Percentiles rank a stretch among this genome's conserved stretches.
These are phyloP conservation scores for Nycteola revayana DNA, from an alignment of 2,888 invertebrate genomes.

Conservation along the genomic window DNA sequence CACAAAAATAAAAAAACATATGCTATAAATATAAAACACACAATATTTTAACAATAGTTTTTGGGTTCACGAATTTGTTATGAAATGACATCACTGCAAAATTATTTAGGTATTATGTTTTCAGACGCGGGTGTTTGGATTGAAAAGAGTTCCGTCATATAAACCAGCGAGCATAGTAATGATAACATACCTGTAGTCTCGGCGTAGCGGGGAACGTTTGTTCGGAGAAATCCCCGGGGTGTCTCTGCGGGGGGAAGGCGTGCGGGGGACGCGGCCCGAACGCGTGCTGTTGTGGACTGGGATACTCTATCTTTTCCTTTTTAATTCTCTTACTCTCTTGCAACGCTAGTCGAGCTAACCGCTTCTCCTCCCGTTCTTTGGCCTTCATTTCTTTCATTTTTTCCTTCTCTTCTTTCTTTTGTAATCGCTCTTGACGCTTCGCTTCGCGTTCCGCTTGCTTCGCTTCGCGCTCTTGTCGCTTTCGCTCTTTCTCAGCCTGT, in stretches of 20 bases:
- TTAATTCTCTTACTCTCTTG: conserved; percentile 69
- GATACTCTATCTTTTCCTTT: conserved; percentile 54
- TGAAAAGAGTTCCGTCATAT: too few relatives aligned
- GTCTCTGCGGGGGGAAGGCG: conserved; percentile 2
- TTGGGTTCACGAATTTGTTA: too few relatives aligned
- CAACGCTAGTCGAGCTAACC: conserved; percentile 60
- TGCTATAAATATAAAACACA: too few relatives aligned
- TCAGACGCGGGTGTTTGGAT: too few relatives aligned
- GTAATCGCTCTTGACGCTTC: conserved; percentile 66
- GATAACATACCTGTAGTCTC: conserved; percentile 57
- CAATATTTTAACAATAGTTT: too few relatives aligned
- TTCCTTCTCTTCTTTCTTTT: conserved; percentile 75
- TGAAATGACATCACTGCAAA: too few relatives aligned
- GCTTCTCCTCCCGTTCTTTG: conserved; percentile 74
- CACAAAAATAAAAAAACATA: too few relatives aligned
- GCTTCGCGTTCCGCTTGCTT: conserved; percentile 76
- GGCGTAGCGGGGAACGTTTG: conserved; percentile 55
- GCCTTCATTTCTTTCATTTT: conserved; percentile 70
- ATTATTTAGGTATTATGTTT: too few relatives aligned
- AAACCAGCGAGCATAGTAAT: too few relatives aligned
- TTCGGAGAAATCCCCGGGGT: conserved; percentile 36
- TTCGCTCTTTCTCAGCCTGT: conserved; percentile 78
- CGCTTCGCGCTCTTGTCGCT: conserved; percentile 77
- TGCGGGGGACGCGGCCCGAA: conserved; percentile 14
- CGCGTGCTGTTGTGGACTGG: conserved; percentile 36